Evolutionary conservation across 2,888 invertebrate species (phyloP).

Genomic region (Apamea epomidion): DNA sequence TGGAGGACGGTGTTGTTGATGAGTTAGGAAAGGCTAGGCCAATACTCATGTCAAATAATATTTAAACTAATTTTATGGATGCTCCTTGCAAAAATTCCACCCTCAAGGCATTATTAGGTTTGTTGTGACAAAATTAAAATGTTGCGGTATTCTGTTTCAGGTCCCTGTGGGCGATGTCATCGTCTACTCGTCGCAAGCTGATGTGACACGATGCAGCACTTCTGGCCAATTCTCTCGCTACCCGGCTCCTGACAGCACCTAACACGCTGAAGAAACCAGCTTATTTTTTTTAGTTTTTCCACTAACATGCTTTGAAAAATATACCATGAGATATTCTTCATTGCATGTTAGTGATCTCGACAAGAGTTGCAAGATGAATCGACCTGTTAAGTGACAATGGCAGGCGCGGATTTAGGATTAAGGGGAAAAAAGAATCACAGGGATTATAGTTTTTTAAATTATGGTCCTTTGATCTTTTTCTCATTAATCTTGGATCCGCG

Average conservation of each 20-base stretch:
- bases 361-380: neutral
- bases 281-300: neutral
- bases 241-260: neutral
- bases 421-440: neutral
- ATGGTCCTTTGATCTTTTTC: neutral
- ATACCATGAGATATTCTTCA: constrained; percentile 14
- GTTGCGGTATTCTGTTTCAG: neutral
- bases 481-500: neutral
- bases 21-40: no score
- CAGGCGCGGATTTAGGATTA: constrained; percentile 16
- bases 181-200: no score
- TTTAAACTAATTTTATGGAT: no score
- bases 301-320: constrained; percentile 20
- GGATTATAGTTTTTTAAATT: neutral
- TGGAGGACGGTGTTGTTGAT: no score
- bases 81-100: no score
- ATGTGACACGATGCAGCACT: neutral
- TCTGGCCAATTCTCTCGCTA: no score
- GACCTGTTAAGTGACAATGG: neutral
- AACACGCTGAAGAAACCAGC: neutral
- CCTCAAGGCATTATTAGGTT: no score
- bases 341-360: neutral
- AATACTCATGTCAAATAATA: no score
- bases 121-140: neutral
- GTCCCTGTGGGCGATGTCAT: neutral